Base-by-base conservation (phyloP, 2,888 invertebrate species). In the Lasioglossum zephyrum region DNA sequence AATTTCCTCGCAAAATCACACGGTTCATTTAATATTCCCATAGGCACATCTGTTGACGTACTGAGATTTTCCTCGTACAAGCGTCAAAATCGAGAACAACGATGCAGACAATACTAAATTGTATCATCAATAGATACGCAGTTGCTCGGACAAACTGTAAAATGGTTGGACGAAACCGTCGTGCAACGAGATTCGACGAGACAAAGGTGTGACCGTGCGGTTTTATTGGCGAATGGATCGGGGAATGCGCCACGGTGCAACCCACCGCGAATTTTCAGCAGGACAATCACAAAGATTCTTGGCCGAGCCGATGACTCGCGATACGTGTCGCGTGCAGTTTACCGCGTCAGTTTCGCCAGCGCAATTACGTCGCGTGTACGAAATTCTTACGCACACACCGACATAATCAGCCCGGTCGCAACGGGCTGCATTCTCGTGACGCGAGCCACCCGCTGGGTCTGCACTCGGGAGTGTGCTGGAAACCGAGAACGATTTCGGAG, bases 371-470 rank as follows among this genome's bases (percentile, higher is more conserved):
- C 91, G 90, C 90, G 90, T 87, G 89, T 86, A 84, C 89, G 85
- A 88, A 88, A 87, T 92, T 92, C 89, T 92, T 92, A 92, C 92
- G 92, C 92, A 92, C 92, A 92, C 90, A 90, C 84, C 83, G 84
- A 87, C 89, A 90, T 93, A 93, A 93, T 93, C 92, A 93, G 93
- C 89, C 87, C 75, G 80, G 81, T 83, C 90, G 90, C 88, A 84
- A 83, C 91, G 87, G 90, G 91, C 90, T 91, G 92, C 87, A 91
- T 91, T 88, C 85, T 86, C 88, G 85, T 82, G 87, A 89, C 82
- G 83, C 87, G 85, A 89, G 85, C 88, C 90, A 89, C 89, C 91
- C 89, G 88, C 89, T 88, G 89, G 74, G 89, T 73, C 73, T 86
- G 84, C 83, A 79, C 63, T 77, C 84, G 86, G 80, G 86, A 87